phyloP scores from a whole-genome alignment of 2,888 invertebrate genomes.

The Embidobia sp. region DNA sequence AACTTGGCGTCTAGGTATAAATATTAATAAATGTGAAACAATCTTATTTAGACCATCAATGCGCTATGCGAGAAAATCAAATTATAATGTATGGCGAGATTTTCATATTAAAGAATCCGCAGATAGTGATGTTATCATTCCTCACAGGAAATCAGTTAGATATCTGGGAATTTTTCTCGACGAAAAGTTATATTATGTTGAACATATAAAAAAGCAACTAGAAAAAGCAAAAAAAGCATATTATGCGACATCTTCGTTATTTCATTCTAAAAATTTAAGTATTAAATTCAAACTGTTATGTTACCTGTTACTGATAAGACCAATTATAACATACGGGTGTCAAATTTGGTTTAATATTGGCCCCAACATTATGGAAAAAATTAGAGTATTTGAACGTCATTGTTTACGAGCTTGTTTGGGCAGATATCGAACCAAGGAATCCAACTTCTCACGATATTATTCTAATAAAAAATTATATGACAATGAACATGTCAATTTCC shows the following conservation, averaged over 20 bases:
- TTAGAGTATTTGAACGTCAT: constrained; percentile 25
- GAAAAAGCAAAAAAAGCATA: constrained; percentile 46
- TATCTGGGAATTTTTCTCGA: constrained; percentile 28
- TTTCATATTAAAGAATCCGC: constrained; percentile 20
- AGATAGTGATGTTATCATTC: not conserved
- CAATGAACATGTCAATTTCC: constrained; percentile 27
- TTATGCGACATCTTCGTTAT: constrained; percentile 21
- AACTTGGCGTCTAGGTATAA: constrained; percentile 53
- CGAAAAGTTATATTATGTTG: constrained; percentile 41
- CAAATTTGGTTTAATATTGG: constrained; percentile 15
- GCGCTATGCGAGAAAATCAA: no score
- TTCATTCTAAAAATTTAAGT: constrained; percentile 21
- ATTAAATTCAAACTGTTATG: not conserved
- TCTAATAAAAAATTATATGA: constrained; percentile 35
- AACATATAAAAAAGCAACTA: constrained; percentile 42
- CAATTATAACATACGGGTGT: constrained; percentile 1
- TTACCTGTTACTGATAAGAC: constrained; percentile 2
- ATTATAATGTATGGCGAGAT: constrained; percentile 15
- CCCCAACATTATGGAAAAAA: constrained; percentile 51
- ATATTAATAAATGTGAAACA: constrained; percentile 56
- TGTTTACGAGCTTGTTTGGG: constrained; percentile 36
- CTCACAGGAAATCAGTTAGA: constrained; percentile 11
- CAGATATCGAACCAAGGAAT: constrained; percentile 2
- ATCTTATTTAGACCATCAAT: constrained; percentile 51
- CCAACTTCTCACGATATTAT: constrained; percentile 14